Evolutionary conservation across 2,888 invertebrate species (phyloP), one percentile per base, ranked within the genome.

Genomic region (Cactoblastis cactorum): DNA sequence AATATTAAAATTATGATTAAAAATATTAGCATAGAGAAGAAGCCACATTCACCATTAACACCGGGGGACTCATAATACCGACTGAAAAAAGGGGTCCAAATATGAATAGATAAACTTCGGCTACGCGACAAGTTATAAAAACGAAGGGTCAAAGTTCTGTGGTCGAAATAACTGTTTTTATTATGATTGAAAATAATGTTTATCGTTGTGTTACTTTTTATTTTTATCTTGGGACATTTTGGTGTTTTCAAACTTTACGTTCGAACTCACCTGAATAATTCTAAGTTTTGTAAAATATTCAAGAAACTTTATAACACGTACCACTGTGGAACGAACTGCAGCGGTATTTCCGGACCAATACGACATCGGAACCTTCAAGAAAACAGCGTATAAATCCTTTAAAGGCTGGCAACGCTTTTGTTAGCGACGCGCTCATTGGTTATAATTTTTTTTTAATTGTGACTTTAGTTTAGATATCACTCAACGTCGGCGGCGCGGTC

Each of bases 101-200:
- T 24, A 14, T 41, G 41, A 41, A 41, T 41, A 41, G 17, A 15
- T 17, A 37, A 39, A 4, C 18, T 39, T 39, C 12, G n/a, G 17
- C 41, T 8, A 24, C 24, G 41, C 41, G 41, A 24, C 43, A 32
- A 43, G 43, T 43, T 43, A 2, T 9, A 28, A 8, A 3, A 28
- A 9, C 28, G 15, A 14, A 43, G 43, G 28, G 24, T 28, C 15
- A 43, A 41, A 22, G 18, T 8, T 37, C 14, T 22, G 43, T 11
- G 14, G 28, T 43, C 28, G 24, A 15, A 28, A 28, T 28, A 43
- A 43, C 43, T 14, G 43, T 43, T 43, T 43, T 43, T 43, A 43
- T 43, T 43, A 28, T 43, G 43, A 43, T 43, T 43, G 43, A 32
- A 32, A 43, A 43, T 43, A 43, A 43, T 43, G 24, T 43, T 43